Evolutionary conservation across 2,113 vertebrate species (phyloP).

Genomic region (Carlito syrichta): DNA sequence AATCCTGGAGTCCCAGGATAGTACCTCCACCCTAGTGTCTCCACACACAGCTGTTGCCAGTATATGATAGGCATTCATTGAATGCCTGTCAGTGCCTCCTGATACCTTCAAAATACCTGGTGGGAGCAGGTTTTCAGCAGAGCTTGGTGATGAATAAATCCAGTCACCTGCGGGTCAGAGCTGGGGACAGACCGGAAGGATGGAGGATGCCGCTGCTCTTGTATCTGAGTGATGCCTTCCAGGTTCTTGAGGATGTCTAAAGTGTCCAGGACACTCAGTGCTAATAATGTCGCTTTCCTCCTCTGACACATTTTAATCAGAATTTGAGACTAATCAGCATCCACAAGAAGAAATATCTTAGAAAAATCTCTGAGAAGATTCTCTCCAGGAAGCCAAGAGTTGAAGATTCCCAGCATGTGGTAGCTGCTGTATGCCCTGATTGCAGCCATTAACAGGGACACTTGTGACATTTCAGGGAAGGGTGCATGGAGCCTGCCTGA

Average conservation of each 20-base stretch:
- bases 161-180: too few species aligned
- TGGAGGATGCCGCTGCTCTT: rapidly evolving
- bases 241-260: not conserved
- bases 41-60: not conserved
- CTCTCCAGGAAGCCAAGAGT: not conserved
- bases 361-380: not conserved
- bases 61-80: rapidly evolving
- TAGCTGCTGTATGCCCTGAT: not conserved
- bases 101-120: rapidly evolving
- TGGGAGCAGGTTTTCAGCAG: not conserved
- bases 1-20: not conserved
- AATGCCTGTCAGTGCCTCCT: not conserved
- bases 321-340: not conserved
- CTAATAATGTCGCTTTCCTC: rapidly evolving
- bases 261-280: too few species aligned
- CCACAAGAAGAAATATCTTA: not conserved
- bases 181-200: rapidly evolving
- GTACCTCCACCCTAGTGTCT: not conserved
- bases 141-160: rapidly evolving
- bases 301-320: not conserved
- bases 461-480: not conserved
- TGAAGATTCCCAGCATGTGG: not conserved
- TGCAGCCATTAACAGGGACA: not conserved
- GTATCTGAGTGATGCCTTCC: rapidly evolving
- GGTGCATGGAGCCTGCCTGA: not conserved